Evolutionary conservation across 2,888 invertebrate genomes (phyloP).

Genomic region (Epinotia bilunana): DNA sequence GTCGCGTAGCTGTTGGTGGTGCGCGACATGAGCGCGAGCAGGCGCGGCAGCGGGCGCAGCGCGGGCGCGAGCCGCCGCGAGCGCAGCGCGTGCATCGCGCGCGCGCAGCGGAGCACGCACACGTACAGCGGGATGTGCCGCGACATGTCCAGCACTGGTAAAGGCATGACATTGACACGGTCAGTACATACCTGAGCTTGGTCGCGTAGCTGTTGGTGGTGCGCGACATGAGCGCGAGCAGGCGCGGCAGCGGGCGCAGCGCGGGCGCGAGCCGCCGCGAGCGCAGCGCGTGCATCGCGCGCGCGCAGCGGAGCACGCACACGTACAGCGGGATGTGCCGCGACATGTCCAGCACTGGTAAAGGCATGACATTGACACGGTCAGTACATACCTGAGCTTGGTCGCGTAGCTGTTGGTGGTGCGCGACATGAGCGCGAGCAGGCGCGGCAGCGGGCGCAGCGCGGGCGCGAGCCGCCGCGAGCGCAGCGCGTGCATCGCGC

Average conservation of each 20-base stretch:
- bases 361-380: too few species aligned
- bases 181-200: neutral
- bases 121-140: constrained; percentile 97
- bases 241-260: constrained; percentile 87
- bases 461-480: constrained; percentile 85
- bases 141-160: constrained; percentile 91
- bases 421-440: constrained; percentile 93
- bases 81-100: constrained; percentile 90
- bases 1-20: constrained; percentile 95
- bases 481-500: constrained; percentile 90
- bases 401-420: constrained; percentile 95
- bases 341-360: constrained; percentile 91
- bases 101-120: constrained; percentile 91
- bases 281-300: constrained; percentile 90
- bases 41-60: constrained; percentile 87
- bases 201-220: constrained; percentile 95
- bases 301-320: constrained; percentile 91
- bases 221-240: constrained; percentile 93
- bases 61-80: constrained; percentile 85
- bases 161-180: too few species aligned
- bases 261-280: constrained; percentile 85
- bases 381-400: neutral
- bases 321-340: constrained; percentile 97
- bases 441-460: constrained; percentile 87
- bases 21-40: constrained; percentile 93